Evolutionary conservation across 1,140 invertebrate genomes (phyloP), one percentile per base, ranked within the genome.

Genomic region (Caerostris darwini): DNA sequence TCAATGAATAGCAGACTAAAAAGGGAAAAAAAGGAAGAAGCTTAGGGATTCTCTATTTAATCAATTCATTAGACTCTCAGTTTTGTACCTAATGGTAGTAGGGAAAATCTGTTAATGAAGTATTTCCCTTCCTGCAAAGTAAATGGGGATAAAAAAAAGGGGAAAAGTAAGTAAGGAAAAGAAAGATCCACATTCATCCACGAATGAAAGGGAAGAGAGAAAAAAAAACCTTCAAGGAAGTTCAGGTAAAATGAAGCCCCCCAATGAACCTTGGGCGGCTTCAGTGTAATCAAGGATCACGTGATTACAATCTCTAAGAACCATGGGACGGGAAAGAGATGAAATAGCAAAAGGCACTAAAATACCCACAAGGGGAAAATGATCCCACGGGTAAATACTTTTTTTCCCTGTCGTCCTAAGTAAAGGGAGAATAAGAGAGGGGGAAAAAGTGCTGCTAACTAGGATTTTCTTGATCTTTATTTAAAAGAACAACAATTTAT

Each of bases 271-370:
- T 85, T 83, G 3, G 53, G 59, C 34, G 58, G 86, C n/a, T 69
- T 50, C 59, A 58, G 81, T 64, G 81, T 92, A 92, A 92, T 92
- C 90, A 92, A 92, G 90, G 59, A 92, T 85, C 90, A 85, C 81
- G 90, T 92, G 90, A 92, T 92, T 92, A 92, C 81, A 85, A 85
- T 81, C 90, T 50, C 58, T n/a, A 59, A 82, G 71, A 82, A 61
- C 12, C 59, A 57, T 14, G 14, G 19, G 59, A 85, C 85, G 85
- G 53, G n/a, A 34, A 69, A 61, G 67, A 82, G 50, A 71, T 50
- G 56, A 91, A 82, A 58, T 10, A 91, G 50, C 71, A 59, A 82
- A 69, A 81, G 19, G 34, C 12, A 91, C 56, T 81, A 59, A 82
- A 91, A 91, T 82, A 82, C 58, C 56, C 57, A 5, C 17, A 57